Conservation (phyloP, 1,140 invertebrate genomes). For the Medauroidea extradentata region DNA sequence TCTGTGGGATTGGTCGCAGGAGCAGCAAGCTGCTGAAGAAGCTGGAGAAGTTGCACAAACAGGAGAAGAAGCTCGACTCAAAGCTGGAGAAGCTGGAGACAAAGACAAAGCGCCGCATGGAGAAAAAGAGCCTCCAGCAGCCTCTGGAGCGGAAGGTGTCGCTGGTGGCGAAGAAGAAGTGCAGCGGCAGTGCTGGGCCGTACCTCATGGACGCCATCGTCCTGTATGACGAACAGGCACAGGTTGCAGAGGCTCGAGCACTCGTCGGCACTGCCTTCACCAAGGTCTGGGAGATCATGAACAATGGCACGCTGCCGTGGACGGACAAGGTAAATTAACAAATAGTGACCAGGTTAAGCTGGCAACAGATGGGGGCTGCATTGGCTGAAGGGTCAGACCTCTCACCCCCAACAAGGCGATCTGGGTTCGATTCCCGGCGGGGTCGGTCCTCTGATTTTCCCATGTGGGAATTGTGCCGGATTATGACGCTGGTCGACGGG, state of each 20-base stretch:
- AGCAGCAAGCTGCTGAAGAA: conserved; percentile 22
- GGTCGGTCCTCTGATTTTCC: too few relatives aligned
- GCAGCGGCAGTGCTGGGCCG: not conserved
- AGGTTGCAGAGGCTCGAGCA: conserved; percentile 26
- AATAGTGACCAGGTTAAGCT: too few relatives aligned
- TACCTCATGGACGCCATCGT: conserved; percentile 33
- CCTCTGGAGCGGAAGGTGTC: not conserved
- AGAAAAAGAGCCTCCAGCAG: conserved; percentile 25
- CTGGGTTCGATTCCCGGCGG: too few relatives aligned
- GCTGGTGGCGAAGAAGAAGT: not conserved
- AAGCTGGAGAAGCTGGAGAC: conserved; percentile 40
- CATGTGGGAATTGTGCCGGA: too few relatives aligned
- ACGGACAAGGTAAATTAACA: conserved; percentile 31
- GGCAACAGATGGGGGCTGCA: too few relatives aligned
- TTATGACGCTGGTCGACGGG: too few relatives aligned
- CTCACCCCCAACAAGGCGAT: too few relatives aligned
- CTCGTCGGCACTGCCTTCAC: conserved; percentile 34
- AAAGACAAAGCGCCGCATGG: conserved; percentile 39
- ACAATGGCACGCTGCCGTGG: conserved; percentile 35
- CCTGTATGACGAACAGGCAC: conserved; percentile 15
- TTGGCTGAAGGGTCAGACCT: too few relatives aligned
- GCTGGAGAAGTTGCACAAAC: conserved; percentile 22
- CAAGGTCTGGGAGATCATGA: conserved; percentile 39
- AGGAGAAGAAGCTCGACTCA: conserved; percentile 29
- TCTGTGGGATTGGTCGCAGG: conserved; percentile 2